These are phyloP conservation scores for Rhipidura dahli DNA, from an alignment of 2,113 vertebrate genomes.

Conservation along the genomic window DNA sequence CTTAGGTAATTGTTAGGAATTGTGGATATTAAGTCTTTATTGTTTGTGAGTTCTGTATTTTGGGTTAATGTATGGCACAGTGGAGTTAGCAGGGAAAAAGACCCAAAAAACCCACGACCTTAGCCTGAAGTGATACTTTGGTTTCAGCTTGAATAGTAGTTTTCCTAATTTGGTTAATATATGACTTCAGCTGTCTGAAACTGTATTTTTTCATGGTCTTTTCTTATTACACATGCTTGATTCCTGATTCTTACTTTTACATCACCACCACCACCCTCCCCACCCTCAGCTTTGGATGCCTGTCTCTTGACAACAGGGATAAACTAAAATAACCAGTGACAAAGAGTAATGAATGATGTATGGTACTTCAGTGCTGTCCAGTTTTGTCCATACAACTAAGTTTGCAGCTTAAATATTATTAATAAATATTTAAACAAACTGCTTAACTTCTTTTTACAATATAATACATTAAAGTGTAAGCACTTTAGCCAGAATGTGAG, in stretches of 20 bases:
- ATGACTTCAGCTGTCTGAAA: background rate
- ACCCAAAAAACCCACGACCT: accelerated
- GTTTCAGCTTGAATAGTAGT: background rate
- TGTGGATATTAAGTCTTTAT: background rate
- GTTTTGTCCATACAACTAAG: background rate
- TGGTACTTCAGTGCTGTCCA: background rate
- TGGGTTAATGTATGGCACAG: background rate
- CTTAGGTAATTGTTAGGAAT: background rate
- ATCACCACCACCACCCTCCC: background rate
- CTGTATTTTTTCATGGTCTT: background rate
- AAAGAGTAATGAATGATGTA: background rate
- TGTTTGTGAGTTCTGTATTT: accelerated
- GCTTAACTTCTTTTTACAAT: background rate
- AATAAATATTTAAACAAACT: background rate
- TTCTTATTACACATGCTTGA: background rate
- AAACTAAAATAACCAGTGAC: background rate
- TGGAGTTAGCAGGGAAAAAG: background rate
- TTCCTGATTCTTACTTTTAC: background rate
- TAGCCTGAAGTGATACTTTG: background rate
- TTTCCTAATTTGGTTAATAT: background rate
- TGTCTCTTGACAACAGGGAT: background rate
- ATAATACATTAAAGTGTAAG: background rate
- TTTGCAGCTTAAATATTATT: background rate
- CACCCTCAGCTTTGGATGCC: background rate
- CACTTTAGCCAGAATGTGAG: background rate